These are phyloP conservation scores for Drosophila lacteicornis DNA, from an alignment of 1,140 invertebrate genomes.

Conservation along the genomic window DNA sequence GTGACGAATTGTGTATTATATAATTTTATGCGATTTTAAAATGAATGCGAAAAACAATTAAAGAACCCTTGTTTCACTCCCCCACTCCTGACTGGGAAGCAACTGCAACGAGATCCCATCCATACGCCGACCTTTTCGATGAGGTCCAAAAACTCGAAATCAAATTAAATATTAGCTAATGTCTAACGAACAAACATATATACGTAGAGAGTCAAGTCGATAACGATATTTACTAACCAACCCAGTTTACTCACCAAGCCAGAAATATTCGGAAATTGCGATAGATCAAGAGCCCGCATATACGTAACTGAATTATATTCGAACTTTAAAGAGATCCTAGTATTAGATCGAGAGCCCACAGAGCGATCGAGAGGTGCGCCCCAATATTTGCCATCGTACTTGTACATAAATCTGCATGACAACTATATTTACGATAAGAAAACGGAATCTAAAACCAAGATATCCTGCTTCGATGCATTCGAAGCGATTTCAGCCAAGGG, in stretches of 20 bases:
- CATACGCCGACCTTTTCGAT: constrained; percentile 51
- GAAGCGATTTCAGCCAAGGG: constrained; percentile 39
- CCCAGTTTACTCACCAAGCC: constrained; percentile 54
- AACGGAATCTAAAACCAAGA: constrained; percentile 9
- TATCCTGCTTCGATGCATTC: constrained; percentile 18
- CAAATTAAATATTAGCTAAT: constrained; percentile 55
- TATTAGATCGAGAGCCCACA: constrained; percentile 33
- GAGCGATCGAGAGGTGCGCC: constrained; percentile 21
- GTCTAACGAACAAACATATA: constrained; percentile 65
- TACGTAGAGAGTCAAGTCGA: constrained; percentile 66
- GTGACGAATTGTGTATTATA: constrained; percentile 82
- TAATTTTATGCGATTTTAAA: constrained; percentile 80
- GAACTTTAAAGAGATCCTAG: constrained; percentile 59
- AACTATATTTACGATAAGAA: constrained; percentile 47
- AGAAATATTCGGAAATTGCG: constrained; percentile 33
- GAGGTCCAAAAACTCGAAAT: constrained; percentile 53
- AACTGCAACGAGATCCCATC: constrained; percentile 73
- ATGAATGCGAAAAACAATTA: constrained; percentile 74
- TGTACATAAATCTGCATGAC: constrained; percentile 67
- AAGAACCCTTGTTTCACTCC: constrained; percentile 56
- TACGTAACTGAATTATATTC: constrained; percentile 82
- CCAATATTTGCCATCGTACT: constrained; percentile 55
- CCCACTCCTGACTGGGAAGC: constrained; percentile 31
- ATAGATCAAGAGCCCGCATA: constrained; percentile 58
- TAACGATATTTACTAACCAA: constrained; percentile 57